phyloP scores from a whole-genome alignment of 2,797 vertebrate genomes.

The Florisuga fusca region DNA sequence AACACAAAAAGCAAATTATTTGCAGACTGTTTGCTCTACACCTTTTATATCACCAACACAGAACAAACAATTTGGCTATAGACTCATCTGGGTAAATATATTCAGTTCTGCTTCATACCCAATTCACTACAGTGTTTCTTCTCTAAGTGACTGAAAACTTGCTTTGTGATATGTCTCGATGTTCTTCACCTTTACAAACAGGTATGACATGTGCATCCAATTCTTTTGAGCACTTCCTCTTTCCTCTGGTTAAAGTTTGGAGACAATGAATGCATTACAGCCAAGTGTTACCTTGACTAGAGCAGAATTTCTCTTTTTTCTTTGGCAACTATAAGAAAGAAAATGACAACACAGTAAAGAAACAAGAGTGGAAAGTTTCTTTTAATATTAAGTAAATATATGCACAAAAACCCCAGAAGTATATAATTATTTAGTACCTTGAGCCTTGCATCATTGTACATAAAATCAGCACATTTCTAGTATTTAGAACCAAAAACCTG shows the following conservation, averaged over 20 bases:
- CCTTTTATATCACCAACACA: neutral
- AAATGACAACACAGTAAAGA: neutral
- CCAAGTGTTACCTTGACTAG: neutral
- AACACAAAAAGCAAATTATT: neutral
- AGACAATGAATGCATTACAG: neutral
- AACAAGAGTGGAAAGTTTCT: neutral
- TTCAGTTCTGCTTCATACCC: neutral
- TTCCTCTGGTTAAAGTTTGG: neutral
- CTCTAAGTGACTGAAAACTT: neutral
- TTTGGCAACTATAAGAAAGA: neutral
- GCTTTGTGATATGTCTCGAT: neutral
- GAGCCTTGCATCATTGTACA: neutral
- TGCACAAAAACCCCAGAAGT: neutral
- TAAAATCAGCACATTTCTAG: neutral
- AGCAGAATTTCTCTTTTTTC: neutral
- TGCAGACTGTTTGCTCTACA: neutral
- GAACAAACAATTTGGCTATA: too few species aligned
- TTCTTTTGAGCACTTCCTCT: neutral
- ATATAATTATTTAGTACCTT: neutral
- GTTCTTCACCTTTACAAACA: neutral
- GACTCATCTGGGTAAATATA: accelerated
- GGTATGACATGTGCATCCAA: accelerated
- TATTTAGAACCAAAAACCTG: neutral
- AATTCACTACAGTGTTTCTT: neutral
- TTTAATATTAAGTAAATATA: neutral